Conservation (phyloP, 2,113 vertebrate genomes). For the Semnornis frantzii region DNA sequence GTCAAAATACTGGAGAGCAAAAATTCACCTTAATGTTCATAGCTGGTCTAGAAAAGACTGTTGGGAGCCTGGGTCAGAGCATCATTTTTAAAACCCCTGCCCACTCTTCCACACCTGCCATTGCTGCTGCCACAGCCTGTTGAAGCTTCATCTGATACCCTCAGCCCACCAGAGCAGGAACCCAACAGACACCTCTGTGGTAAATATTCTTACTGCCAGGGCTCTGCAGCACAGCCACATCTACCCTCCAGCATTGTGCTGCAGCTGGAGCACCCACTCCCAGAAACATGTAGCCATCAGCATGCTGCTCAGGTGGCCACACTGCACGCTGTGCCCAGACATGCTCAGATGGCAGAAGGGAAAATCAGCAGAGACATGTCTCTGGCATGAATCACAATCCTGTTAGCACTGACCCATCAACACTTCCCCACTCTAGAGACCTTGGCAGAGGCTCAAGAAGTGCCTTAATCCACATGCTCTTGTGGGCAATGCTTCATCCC, state of each 20-base stretch:
- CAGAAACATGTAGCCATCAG: neutral
- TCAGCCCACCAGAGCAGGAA: neutral
- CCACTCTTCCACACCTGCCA: neutral
- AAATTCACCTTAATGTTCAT: neutral
- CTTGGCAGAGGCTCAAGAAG: neutral
- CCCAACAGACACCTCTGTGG: neutral
- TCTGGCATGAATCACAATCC: neutral
- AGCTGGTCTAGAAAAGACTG: neutral
- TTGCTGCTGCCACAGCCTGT: neutral
- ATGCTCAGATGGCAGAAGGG: neutral
- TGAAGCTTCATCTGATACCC: neutral
- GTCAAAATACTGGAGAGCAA: neutral
- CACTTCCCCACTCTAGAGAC: neutral
- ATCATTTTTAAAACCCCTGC: neutral
- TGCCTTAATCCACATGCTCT: fast-evolving
- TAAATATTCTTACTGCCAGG: too few relatives aligned
- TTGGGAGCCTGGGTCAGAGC: neutral
- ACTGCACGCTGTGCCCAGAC: neutral
- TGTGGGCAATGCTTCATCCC: fast-evolving
- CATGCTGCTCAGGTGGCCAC: neutral
- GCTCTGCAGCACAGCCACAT: neutral
- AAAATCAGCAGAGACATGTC: fast-evolving
- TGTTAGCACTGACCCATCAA: neutral
- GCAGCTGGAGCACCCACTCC: neutral
- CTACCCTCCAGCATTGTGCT: fast-evolving